Evolutionary conservation across 30 jellyfish, hydroid and myxozoan species (phyloP).

Genomic region (Chrysaora quinquecirrha): DNA sequence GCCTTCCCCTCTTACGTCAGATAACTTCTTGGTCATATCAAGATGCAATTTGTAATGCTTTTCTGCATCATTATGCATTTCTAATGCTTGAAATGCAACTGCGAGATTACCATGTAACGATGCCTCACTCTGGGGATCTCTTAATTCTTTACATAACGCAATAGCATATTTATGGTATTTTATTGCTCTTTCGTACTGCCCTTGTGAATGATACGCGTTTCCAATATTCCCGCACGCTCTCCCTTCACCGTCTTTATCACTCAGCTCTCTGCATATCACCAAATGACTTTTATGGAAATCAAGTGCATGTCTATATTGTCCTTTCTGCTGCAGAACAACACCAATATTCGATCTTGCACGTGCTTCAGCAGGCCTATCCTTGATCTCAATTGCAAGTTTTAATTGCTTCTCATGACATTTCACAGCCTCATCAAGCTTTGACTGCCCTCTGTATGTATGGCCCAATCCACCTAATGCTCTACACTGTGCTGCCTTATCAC

Average conservation of each 20-base stretch:
- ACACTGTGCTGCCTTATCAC: slow-evolving; percentile 67
- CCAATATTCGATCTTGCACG: slow-evolving; percentile 94
- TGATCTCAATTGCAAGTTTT: slow-evolving; percentile 65
- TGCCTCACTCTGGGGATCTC: slow-evolving; percentile 78
- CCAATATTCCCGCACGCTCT: slow-evolving; percentile 99
- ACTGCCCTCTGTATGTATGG: slow-evolving; percentile 79
- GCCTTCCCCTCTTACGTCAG: slow-evolving; percentile 82
- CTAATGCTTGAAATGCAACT: slow-evolving; percentile 92
- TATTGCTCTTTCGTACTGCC: slow-evolving; percentile 87
- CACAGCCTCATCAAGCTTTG: slow-evolving; percentile 73
- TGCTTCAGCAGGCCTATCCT: slow-evolving; percentile 83
- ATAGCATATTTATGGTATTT: slow-evolving; percentile 87
- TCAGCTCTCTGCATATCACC: slow-evolving; percentile 66
- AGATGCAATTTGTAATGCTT: slow-evolving; percentile 77
- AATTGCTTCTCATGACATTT: slow-evolving; percentile 86
- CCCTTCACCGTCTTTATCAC: slow-evolving; percentile 95
- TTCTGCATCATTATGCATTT: slow-evolving; percentile 76
- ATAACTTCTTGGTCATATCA: slow-evolving; percentile 61
- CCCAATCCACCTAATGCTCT: slow-evolving; percentile 93
- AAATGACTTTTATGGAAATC: slow-evolving; percentile 88
- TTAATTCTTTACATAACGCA: slow-evolving; percentile 68
- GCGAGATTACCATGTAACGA: slow-evolving; percentile 94
- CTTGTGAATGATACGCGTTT: slow-evolving; percentile 88
- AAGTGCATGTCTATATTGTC: slow-evolving; percentile 81
- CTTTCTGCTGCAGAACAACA: slow-evolving; percentile 85